Conservation (phyloP, 37 sponge, comb jelly and placozoan genomes). For the Halichondria panicea region DNA sequence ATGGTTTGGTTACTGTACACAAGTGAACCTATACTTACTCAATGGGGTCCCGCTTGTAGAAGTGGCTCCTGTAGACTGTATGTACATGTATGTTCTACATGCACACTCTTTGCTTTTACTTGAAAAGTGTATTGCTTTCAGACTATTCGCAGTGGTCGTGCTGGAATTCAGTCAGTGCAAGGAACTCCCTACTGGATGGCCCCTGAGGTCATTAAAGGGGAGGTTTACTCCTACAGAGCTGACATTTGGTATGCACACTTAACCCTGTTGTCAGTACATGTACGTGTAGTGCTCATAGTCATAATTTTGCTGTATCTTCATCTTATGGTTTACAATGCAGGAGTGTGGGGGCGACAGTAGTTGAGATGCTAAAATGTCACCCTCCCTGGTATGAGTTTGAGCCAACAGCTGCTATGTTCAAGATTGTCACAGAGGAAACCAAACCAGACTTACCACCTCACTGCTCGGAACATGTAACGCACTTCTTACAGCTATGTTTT, state of each 20-base stretch:
- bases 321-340: background rate
- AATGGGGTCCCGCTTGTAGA: too few species aligned
- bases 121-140: background rate
- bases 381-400: constrained; percentile 94
- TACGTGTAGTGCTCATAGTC: background rate
- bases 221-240: constrained; percentile 62
- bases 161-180: constrained; percentile 87
- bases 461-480: constrained; percentile 76
- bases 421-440: constrained; percentile 76
- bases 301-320: too few species aligned
- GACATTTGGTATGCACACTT: constrained; percentile 87
- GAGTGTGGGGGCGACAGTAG: constrained; percentile 74
- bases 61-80: too few species aligned
- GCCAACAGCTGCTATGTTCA: constrained; percentile 97
- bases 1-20: too few species aligned
- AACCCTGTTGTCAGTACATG: too few species aligned
- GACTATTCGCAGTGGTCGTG: constrained; percentile 74
- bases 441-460: constrained; percentile 73
- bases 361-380: constrained; percentile 90
- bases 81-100: too few species aligned
- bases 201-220: constrained; percentile 93
- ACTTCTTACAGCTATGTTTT: constrained; percentile 67
- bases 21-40: too few species aligned
- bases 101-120: background rate
- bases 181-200: constrained; percentile 99